Evolutionary conservation across 2,888 invertebrate genomes (phyloP).

Genomic region (Selenia dentaria): DNA sequence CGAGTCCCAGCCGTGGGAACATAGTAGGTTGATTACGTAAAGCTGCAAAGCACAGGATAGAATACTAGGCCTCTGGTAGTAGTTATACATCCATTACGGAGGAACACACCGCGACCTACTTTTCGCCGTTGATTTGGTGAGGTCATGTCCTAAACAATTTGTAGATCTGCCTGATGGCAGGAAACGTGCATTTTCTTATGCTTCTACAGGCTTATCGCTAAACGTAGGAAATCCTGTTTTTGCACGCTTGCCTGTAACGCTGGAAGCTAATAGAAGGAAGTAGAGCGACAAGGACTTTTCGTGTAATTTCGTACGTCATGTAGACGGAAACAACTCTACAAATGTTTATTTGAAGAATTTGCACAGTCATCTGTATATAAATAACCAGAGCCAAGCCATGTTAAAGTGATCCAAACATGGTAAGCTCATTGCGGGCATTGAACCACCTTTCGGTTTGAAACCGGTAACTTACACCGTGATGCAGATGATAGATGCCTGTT

Average conservation of each 20-base stretch:
- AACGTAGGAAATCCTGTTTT: constrained; percentile 55
- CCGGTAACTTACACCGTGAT: constrained; percentile 19
- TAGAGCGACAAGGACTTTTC: constrained; percentile 45
- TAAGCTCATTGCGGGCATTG: constrained; percentile 25
- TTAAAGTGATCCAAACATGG: constrained; percentile 23
- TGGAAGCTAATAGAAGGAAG: constrained; percentile 51
- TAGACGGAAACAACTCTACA: too few species aligned
- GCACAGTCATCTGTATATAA: constrained; percentile 17
- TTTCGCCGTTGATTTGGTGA: constrained; percentile 55
- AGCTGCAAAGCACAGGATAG: too few species aligned
- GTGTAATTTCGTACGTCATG: too few species aligned
- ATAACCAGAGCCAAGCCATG: constrained; percentile 9
- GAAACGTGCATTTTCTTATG: constrained; percentile 61
- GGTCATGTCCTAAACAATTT: constrained; percentile 54
- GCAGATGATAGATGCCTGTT: not conserved
- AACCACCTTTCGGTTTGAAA: constrained; percentile 24
- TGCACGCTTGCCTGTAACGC: constrained; percentile 34
- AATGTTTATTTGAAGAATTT: constrained; percentile 9
- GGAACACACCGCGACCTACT: constrained; percentile 45
- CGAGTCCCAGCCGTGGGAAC: too few species aligned
- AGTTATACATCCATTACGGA: too few species aligned
- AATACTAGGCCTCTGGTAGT: too few species aligned
- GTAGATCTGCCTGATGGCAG: constrained; percentile 57
- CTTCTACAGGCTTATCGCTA: constrained; percentile 37
- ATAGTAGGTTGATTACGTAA: too few species aligned